Evolutionary conservation across 2,888 invertebrate species (phyloP).

Genomic region (Macrophya alboannulata): DNA sequence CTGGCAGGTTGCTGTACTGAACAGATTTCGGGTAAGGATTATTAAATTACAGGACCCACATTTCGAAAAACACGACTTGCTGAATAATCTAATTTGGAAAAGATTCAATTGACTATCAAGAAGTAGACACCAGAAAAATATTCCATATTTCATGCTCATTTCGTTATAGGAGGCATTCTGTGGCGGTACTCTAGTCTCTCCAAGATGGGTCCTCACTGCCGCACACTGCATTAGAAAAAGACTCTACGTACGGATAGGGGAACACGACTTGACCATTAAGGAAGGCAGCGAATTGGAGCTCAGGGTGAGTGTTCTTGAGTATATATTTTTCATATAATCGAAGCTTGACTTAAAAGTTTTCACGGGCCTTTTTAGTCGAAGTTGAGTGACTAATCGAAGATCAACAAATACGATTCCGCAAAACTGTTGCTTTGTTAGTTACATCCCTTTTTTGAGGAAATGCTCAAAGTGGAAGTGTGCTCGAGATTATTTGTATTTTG

Average conservation of each 20-base stretch:
- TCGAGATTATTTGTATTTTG: neutral
- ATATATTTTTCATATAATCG: neutral
- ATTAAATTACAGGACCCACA: neutral
- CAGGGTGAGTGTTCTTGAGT: slow-evolving; percentile 80
- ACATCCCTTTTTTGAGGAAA: neutral
- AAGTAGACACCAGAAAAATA: neutral
- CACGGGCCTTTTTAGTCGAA: neutral
- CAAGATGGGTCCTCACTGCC: slow-evolving; percentile 93
- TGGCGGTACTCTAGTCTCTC: slow-evolving; percentile 91
- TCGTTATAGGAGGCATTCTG: slow-evolving; percentile 90
- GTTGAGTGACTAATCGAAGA: too few species aligned
- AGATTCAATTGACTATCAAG: slow-evolving; percentile 30
- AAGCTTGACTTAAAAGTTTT: neutral
- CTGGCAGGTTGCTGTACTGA: slow-evolving; percentile 96
- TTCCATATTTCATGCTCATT: slow-evolving; percentile 1
- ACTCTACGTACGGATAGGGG: slow-evolving; percentile 91
- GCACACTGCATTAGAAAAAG: slow-evolving; percentile 92
- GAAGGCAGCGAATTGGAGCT: slow-evolving; percentile 91
- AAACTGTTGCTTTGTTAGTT: neutral
- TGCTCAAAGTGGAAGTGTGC: neutral
- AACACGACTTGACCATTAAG: slow-evolving; percentile 89
- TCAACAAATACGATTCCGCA: neutral
- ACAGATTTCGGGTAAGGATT: slow-evolving; percentile 87
- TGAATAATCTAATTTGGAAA: neutral
- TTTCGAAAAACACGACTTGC: neutral